These are phyloP conservation scores for Caenorhabditis plicata DNA, from an alignment of 2,888 invertebrate species.

Conservation along the genomic window DNA sequence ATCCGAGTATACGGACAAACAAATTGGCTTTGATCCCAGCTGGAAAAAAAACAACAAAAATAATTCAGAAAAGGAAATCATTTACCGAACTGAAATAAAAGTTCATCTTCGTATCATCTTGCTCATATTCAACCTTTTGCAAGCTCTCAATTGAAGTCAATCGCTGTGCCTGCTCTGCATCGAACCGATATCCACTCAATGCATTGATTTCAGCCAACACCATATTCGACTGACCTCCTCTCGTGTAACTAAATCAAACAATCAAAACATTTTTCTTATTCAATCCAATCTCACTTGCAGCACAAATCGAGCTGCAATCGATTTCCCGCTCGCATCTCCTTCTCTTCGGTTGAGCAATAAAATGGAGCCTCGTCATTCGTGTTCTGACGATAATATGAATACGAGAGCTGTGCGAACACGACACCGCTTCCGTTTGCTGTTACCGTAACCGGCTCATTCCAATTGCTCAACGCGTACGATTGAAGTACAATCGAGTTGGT, in stretches of 20 bases:
- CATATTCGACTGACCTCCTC: constrained; percentile 66
- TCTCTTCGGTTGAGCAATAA: constrained; percentile 58
- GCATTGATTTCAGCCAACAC: constrained; percentile 66
- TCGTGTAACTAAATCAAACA: constrained; percentile 59
- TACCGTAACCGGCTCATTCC: constrained; percentile 71
- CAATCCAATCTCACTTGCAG: constrained; percentile 62
- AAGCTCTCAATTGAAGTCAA: constrained; percentile 55
- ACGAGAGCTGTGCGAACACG: constrained; percentile 72
- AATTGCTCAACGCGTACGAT: constrained; percentile 43
- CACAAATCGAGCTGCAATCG: constrained; percentile 63
- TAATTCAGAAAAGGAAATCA: not conserved
- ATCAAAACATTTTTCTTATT: no score
- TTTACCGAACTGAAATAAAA: constrained; percentile 68
- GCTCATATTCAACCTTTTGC: constrained; percentile 66
- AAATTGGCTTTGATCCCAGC: constrained; percentile 67
- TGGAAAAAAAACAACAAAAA: constrained; percentile 24
- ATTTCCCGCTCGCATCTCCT: constrained; percentile 58
- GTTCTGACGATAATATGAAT: constrained; percentile 78
- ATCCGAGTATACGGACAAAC: constrained; percentile 82
- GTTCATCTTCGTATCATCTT: constrained; percentile 66
- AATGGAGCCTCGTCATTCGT: constrained; percentile 59
- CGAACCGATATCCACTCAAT: constrained; percentile 53
- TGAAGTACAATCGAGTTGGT: constrained; percentile 75
- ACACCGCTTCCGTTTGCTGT: constrained; percentile 81
- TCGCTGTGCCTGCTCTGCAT: constrained; percentile 36